Conservation (phyloP, 2,113 vertebrate species). For the Gnathonemus echidnorhynchus region DNA sequence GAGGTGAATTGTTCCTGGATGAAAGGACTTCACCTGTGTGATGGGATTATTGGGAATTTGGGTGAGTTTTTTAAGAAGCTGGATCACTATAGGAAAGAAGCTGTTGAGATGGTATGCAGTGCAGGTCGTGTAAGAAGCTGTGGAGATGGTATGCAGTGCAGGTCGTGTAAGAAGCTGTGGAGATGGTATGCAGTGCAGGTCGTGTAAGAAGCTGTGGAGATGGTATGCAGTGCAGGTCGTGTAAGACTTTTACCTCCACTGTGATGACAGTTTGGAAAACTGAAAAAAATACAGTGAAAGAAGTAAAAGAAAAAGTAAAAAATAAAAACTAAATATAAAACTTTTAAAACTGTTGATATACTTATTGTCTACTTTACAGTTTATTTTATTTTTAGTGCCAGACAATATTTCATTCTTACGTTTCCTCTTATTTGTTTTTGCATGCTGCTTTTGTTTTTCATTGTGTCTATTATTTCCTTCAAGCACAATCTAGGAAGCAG, state of each 20-base stretch:
- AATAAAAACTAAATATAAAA: neutral
- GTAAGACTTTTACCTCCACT: neutral
- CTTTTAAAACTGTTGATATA: neutral
- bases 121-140: neutral
- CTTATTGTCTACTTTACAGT: neutral
- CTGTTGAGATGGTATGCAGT: neutral
- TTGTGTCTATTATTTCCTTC: neutral
- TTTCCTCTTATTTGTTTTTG: neutral
- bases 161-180: too few relatives aligned
- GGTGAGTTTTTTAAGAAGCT: neutral
- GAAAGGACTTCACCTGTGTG: neutral
- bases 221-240: neutral
- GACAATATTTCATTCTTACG: neutral
- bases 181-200: too few relatives aligned
- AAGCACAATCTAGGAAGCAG: neutral
- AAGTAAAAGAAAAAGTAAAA: neutral
- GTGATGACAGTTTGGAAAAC: neutral
- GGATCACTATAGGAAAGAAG: neutral
- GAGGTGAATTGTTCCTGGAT: neutral
- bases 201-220: too few relatives aligned
- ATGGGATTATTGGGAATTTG: neutral
- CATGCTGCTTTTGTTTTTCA: neutral
- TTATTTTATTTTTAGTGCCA: neutral
- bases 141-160: too few relatives aligned
- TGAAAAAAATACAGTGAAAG: neutral